phyloP scores from a whole-genome alignment of 2,888 invertebrate species.

The Rhimphoctona megacephalus region DNA sequence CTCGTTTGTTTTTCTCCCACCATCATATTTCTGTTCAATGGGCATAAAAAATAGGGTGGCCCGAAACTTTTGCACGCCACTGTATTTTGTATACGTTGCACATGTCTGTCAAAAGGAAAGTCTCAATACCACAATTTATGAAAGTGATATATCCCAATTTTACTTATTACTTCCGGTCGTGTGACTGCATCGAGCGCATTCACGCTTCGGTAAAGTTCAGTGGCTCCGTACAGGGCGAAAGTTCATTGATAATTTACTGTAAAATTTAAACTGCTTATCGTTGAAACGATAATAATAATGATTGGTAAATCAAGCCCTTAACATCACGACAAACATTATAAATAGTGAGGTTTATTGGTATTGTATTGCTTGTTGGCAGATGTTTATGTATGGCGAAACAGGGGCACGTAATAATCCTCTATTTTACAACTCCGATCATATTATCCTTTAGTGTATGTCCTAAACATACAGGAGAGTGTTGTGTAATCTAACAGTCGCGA shows the following conservation, averaged over 20 bases:
- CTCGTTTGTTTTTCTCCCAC: too few species aligned
- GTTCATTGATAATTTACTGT: slow-evolving; percentile 45
- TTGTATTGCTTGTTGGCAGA: not conserved
- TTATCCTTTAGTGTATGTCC: slow-evolving; percentile 48
- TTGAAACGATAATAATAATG: slow-evolving; percentile 18
- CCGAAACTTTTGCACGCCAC: too few species aligned
- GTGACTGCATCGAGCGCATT: slow-evolving; percentile 11
- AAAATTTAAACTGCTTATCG: slow-evolving; percentile 43
- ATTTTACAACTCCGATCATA: slow-evolving; percentile 61
- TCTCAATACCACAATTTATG: not conserved
- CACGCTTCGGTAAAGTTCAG: slow-evolving; percentile 23
- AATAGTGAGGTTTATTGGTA: slow-evolving; percentile 32
- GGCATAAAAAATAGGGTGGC: too few species aligned
- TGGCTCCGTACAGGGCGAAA: slow-evolving; percentile 15
- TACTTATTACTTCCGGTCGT: slow-evolving; percentile 49
- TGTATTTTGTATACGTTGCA: not conserved
- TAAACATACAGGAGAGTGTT: slow-evolving; percentile 8
- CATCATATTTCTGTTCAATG: too few species aligned
- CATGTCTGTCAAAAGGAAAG: not conserved
- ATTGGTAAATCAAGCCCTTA: slow-evolving; percentile 50
- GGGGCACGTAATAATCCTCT: slow-evolving; percentile 53
- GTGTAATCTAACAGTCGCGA: slow-evolving; percentile 31
- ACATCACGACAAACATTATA: slow-evolving; percentile 39
- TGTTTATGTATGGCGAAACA: slow-evolving; percentile 34
- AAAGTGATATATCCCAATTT: slow-evolving; percentile 28